These are phyloP conservation scores for Onychomys torridus DNA, from an alignment of 2,797 vertebrate species.

Conservation along the genomic window DNA sequence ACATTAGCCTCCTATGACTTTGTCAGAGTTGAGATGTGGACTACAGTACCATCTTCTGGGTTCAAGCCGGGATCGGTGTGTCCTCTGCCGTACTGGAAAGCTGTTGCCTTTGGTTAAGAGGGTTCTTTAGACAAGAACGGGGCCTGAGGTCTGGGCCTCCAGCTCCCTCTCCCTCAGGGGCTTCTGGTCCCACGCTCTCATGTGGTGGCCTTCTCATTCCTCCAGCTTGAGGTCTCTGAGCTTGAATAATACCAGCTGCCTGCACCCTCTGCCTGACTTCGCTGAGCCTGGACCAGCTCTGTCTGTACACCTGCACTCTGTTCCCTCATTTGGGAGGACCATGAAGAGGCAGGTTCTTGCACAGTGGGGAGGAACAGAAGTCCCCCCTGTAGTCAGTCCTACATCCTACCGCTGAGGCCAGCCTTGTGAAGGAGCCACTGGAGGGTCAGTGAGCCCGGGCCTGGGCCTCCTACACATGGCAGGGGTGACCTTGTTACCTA, in stretches of 20 bases:
- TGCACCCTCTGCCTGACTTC: background rate
- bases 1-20: background rate
- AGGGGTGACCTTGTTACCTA: background rate
- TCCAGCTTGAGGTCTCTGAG: background rate
- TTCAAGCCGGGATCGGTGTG: background rate
- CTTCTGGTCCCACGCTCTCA: background rate
- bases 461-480: background rate
- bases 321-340: background rate
- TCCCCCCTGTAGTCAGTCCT: background rate
- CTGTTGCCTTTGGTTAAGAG: background rate
- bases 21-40: background rate
- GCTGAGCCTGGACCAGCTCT: background rate
- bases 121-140: fast-evolving
- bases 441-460: background rate
- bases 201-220: background rate
- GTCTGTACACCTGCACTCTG: background rate
- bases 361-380: background rate
- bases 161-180: background rate
- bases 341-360: background rate
- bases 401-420: fast-evolving
- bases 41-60: background rate
- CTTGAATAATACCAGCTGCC: fast-evolving
- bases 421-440: background rate
- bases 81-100: background rate
- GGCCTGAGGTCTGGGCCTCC: background rate